A percentile compares a stretch with the other conserved stretches of the same genome.
Conservation (phyloP, 1,140 invertebrate genomes). For the Heliothis virescens region DNA sequence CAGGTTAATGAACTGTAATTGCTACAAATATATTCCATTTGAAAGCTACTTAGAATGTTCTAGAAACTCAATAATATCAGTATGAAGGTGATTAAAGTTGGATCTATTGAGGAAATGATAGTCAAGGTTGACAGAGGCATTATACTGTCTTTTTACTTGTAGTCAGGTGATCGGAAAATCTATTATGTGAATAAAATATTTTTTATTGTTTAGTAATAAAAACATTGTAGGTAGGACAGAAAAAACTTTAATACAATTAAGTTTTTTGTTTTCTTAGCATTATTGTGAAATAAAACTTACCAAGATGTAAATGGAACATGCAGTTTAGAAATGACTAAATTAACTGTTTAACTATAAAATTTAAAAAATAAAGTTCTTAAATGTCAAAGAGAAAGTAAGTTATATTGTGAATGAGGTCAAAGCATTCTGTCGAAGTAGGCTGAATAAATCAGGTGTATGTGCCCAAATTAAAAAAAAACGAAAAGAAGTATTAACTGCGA, state of each 20-base stretch:
- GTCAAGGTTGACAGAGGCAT: background rate
- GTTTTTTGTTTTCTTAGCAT: no score
- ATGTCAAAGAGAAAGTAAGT: conserved; percentile 31
- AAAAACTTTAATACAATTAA: no score
- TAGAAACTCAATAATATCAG: background rate
- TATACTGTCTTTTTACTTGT: no score
- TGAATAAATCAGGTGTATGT: conserved; percentile 20
- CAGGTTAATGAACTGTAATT: no score
- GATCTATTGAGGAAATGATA: background rate
- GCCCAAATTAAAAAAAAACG: background rate
- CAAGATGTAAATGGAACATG: conserved; percentile 3
- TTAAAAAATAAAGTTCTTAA: conserved; percentile 9
- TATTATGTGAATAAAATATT: no score
- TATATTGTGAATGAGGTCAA: conserved; percentile 17
- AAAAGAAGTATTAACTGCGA: background rate
- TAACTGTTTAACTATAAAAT: no score
- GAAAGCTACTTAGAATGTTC: no score
- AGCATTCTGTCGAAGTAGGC: background rate
- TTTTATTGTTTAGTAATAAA: no score
- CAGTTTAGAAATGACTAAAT: background rate
- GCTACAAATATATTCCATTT: no score
- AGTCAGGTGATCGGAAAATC: no score
- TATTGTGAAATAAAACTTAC: background rate
- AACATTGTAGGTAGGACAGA: no score
- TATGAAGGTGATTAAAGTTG: background rate